Evolutionary conservation across 2,113 vertebrate species (phyloP).

Genomic region (Cyphomyrus plagiostoma): DNA sequence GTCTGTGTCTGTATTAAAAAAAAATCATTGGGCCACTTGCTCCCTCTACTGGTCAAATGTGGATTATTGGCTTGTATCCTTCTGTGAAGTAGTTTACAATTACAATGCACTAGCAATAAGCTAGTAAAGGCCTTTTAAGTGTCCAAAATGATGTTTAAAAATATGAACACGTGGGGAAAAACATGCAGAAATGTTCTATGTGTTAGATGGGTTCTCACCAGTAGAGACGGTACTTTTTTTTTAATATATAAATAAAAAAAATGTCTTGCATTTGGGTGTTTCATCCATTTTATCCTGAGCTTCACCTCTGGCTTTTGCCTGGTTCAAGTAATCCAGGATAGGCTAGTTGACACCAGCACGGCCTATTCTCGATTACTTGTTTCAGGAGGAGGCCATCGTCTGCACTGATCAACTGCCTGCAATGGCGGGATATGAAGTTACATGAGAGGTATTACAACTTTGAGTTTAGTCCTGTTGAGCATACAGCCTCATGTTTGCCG

Average conservation of each 20-base stretch:
- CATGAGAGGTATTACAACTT: neutral
- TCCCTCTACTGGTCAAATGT: slow-evolving; percentile 30
- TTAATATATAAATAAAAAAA: neutral
- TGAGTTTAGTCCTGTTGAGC: neutral
- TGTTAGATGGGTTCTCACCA: neutral
- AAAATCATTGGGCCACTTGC: slow-evolving; percentile 17
- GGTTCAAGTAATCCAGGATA: slow-evolving; percentile 94
- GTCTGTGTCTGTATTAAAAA: neutral
- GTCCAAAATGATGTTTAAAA: neutral
- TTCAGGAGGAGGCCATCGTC: slow-evolving; percentile 48
- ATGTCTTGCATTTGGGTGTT: neutral
- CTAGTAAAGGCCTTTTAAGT: neutral
- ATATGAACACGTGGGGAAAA: neutral
- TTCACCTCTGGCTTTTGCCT: slow-evolving; percentile 45
- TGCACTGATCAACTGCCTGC: neutral
- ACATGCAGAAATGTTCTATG: neutral
- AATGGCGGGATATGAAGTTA: neutral
- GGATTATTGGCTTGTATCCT: neutral
- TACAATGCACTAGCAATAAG: neutral
- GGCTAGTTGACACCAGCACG: slow-evolving; percentile 66
- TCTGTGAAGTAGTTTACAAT: neutral
- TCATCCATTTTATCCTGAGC: neutral
- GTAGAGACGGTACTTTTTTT: neutral
- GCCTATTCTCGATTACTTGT: slow-evolving; percentile 87
- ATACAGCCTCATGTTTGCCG: neutral